A percentile compares a stretch with the other conserved stretches of the same genome.
Evolutionary conservation across 2,888 invertebrate genomes (phyloP).

Genomic region (Orchestes rusci): DNA sequence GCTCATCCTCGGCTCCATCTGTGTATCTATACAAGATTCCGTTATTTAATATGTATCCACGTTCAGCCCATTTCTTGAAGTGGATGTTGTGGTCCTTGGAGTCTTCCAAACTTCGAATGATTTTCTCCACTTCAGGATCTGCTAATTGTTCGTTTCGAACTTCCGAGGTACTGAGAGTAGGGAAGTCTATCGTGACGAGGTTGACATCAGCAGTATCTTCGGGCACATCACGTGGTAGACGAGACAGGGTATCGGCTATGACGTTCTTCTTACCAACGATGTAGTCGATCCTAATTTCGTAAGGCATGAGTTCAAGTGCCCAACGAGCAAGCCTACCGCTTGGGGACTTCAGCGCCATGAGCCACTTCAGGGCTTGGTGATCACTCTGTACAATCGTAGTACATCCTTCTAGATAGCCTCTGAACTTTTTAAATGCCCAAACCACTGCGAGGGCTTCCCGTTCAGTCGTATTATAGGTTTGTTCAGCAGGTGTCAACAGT

Average conservation of each 20-base stretch:
- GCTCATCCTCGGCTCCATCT: slow-evolving; percentile 26
- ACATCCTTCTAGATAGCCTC: slow-evolving; percentile 38
- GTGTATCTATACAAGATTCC: slow-evolving; percentile 26
- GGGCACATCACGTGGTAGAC: slow-evolving; percentile 1
- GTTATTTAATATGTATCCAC: slow-evolving; percentile 27
- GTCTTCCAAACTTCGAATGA: slow-evolving; percentile 5
- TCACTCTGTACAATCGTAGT: slow-evolving; percentile 40
- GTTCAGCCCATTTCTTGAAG: slow-evolving; percentile 19
- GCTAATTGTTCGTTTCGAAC: not conserved
- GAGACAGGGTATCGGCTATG: slow-evolving; percentile 21
- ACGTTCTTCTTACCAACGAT: slow-evolving; percentile 18
- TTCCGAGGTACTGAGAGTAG: not conserved
- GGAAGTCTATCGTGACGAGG: slow-evolving; percentile 1
- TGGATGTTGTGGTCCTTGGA: slow-evolving; percentile 1
- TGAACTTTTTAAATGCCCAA: too few relatives aligned
- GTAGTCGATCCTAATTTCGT: too few relatives aligned
- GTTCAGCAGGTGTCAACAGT: too few relatives aligned
- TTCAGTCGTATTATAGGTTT: too few relatives aligned
- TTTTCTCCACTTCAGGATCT: slow-evolving; percentile 3
- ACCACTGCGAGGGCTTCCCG: slow-evolving; percentile 31
- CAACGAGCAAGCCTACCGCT: slow-evolving; percentile 42
- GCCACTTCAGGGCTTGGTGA: slow-evolving; percentile 45
- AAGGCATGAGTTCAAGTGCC: too few relatives aligned
- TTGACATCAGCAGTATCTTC: not conserved
- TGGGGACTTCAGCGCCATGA: slow-evolving; percentile 35